phyloP scores from a whole-genome alignment of 2,888 invertebrate genomes.

The Meiosimyza platycephala region DNA sequence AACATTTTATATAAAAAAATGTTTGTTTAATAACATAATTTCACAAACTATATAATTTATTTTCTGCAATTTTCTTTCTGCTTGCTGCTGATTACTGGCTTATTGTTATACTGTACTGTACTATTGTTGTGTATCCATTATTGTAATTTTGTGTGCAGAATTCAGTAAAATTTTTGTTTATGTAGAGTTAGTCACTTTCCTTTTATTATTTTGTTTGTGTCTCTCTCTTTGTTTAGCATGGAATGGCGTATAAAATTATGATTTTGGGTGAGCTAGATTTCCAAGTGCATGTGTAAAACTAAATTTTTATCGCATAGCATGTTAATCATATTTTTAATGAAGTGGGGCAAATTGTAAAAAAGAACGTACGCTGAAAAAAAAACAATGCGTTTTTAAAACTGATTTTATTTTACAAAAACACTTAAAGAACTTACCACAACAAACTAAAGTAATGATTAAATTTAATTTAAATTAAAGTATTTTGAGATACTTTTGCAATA shows the following conservation, averaged over 20 bases:
- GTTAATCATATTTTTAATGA: neutral
- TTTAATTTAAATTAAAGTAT: slow-evolving; percentile 27
- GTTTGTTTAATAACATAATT: slow-evolving; percentile 22
- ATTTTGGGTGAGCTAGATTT: neutral
- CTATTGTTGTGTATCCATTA: neutral
- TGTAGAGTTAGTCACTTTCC: slow-evolving; percentile 7
- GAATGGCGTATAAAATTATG: slow-evolving; percentile 22
- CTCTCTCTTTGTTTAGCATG: slow-evolving; percentile 3
- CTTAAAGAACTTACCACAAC: slow-evolving; percentile 46
- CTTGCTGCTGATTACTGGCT: neutral
- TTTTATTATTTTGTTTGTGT: neutral
- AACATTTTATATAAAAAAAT: slow-evolving; percentile 32
- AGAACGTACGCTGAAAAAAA: slow-evolving; percentile 28
- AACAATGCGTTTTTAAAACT: neutral
- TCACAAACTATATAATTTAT: slow-evolving; percentile 25
- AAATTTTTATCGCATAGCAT: no score
- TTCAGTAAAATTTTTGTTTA: neutral
- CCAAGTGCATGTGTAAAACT: no score
- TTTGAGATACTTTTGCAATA: slow-evolving; percentile 32
- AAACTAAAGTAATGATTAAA: slow-evolving; percentile 40
- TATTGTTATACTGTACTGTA: slow-evolving; percentile 4
- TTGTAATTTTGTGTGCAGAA: neutral
- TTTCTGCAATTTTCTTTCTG: no score
- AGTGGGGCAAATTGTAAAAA: slow-evolving; percentile 21
- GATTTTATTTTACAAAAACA: neutral